Evolutionary conservation across 2,797 vertebrate species (phyloP), one percentile per base, ranked within the genome.

Genomic region (Sphaeramia orbicularis): DNA sequence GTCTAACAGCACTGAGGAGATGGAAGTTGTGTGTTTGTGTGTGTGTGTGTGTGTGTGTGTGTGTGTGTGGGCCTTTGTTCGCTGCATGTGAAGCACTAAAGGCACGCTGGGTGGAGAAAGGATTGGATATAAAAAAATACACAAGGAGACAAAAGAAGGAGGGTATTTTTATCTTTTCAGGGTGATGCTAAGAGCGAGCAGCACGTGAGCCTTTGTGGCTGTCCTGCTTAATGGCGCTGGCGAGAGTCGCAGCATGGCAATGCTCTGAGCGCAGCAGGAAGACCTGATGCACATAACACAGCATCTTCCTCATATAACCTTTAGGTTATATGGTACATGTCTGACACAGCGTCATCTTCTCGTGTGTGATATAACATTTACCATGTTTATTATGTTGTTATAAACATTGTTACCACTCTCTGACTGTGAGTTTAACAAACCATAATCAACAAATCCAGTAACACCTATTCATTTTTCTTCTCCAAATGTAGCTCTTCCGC

Each of bases 221-320:
- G 65, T 68, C 59, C 57, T 74, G 77, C 79, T 81, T 80, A 51
- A 49, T 62, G 71, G 56, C 11, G 71, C 64, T 71, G 65, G 78
- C 47, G 38, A 66, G 73, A 74, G 71, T 66, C 50, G 73, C 77
- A 79, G 90, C 88, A 90, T 89, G 86, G 73, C 74, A 54, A n/a
- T 5, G 41, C 70, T 84, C 42, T 47, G 48, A 84, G 68, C 72
- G 16, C 72, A 76, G 61, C 63, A 61, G 82, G 83, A 85, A 65
- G 71, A 74, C 59, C 44, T 76, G 65, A 71, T 61, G 47, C 64
- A 38, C 35, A 58, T 80, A 80, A 85, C 83, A 62, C 72, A 62
- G 67, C 68, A n/a, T 80, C 83, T 64, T 81, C 68, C 81, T 75
- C 83, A 85, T 85, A 81, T 86, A 90, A 87, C 79, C 68, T 65